Conservation (phyloP, 2,888 invertebrate species). For the Vannuccia rotundouncinata region DNA sequence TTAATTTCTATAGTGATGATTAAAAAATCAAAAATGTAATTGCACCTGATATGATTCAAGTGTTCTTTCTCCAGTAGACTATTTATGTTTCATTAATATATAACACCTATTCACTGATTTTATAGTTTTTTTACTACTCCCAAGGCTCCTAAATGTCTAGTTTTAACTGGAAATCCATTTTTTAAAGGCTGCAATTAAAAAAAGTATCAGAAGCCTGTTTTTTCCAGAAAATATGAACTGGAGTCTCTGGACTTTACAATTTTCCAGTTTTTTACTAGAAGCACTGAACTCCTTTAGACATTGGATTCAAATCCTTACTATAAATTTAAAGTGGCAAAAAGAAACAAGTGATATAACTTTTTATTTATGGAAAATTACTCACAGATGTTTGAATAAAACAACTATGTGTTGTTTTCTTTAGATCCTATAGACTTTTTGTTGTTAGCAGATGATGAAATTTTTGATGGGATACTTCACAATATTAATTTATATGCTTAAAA, state of each 20-base stretch:
- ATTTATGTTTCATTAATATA: too few species aligned
- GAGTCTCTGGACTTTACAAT: too few species aligned
- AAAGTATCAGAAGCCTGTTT: too few species aligned
- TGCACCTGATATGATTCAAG: background rate
- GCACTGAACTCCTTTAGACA: background rate
- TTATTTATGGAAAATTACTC: background rate
- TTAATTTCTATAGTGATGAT: background rate
- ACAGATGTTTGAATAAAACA: background rate
- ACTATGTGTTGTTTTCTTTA: background rate
- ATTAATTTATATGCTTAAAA: background rate
- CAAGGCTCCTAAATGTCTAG: too few species aligned
- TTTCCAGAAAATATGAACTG: too few species aligned
- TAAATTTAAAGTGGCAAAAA: background rate
- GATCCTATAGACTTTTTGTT: background rate
- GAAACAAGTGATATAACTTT: background rate
- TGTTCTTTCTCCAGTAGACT: too few species aligned
- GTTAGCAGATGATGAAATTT: background rate
- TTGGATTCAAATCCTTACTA: background rate
- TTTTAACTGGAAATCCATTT: too few species aligned
- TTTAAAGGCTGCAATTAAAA: too few species aligned
- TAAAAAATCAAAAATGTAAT: background rate
- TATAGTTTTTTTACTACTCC: too few species aligned
- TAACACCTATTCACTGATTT: too few species aligned
- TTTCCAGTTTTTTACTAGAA: background rate
- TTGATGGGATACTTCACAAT: background rate